phyloP scores from a whole-genome alignment of 2,113 vertebrate genomes.

The Calonectris borealis region DNA sequence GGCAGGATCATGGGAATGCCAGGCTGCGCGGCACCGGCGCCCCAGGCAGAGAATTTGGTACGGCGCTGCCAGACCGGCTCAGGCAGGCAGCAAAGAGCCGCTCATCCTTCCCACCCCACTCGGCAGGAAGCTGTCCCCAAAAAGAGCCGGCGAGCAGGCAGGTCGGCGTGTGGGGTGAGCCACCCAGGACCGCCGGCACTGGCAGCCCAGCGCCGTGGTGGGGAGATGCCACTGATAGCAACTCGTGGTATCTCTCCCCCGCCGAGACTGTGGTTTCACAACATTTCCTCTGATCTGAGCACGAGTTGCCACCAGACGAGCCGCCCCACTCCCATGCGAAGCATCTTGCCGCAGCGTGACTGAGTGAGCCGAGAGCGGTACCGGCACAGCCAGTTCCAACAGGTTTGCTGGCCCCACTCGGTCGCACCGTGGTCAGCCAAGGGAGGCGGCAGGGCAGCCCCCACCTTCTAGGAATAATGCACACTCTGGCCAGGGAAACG shows the following conservation, averaged over 20 bases:
- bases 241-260: background rate
- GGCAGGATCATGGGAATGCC: background rate
- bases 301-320: background rate
- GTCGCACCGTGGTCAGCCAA: fast-evolving
- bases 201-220: fast-evolving
- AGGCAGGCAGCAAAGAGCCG: background rate
- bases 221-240: background rate
- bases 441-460: fast-evolving
- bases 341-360: background rate
- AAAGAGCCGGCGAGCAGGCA: fast-evolving
- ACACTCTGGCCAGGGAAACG: fast-evolving
- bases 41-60: background rate
- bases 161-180: background rate
- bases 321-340: background rate
- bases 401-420: background rate
- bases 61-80: background rate
- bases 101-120: background rate
- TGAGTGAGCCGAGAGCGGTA: fast-evolving
- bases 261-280: conserved; percentile 7
- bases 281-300: conserved; percentile 20
- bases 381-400: background rate
- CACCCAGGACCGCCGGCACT: background rate
- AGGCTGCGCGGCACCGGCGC: fast-evolving
- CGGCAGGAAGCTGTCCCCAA: background rate
- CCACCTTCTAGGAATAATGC: background rate